These are phyloP conservation scores for Solenodon paradoxus DNA, from an alignment of 2,113 vertebrate species.

Conservation along the genomic window DNA sequence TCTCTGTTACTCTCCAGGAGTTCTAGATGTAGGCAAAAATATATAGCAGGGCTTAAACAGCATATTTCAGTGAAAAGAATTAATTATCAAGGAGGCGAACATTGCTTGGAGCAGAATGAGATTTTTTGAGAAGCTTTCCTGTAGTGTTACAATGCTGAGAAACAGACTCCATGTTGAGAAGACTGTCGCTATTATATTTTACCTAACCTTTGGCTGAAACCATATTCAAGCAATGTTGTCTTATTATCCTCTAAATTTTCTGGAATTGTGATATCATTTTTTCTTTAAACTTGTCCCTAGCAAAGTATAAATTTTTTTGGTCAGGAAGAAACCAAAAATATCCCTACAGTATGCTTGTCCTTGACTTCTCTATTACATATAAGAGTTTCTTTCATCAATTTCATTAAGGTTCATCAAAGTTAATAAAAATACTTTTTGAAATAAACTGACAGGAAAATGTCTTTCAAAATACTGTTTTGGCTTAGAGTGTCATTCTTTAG, in stretches of 20 bases:
- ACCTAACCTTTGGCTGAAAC: conserved; percentile 15
- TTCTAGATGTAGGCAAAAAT: conserved; percentile 46
- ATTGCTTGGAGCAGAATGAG: conserved; percentile 46
- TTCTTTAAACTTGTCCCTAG: not conserved
- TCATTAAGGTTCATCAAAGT: conserved; percentile 44
- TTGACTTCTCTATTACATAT: not conserved
- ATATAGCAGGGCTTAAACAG: conserved; percentile 11
- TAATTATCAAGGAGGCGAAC: conserved; percentile 65
- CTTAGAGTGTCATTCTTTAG: conserved; percentile 56
- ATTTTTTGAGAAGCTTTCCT: not conserved
- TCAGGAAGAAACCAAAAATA: conserved; percentile 28
- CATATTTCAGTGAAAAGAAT: conserved; percentile 65
- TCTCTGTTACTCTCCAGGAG: conserved; percentile 60
- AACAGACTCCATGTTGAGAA: not conserved
- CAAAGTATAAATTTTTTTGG: not conserved
- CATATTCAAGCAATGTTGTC: not conserved
- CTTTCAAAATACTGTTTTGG: conserved; percentile 58
- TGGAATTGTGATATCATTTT: not conserved
- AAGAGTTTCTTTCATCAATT: conserved; percentile 17
- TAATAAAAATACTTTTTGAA: conserved; percentile 51
- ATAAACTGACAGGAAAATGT: conserved; percentile 41
- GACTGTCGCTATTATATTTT: not conserved
- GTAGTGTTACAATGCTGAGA: conserved; percentile 21
- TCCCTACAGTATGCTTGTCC: not conserved
- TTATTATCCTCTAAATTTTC: not conserved